These are phyloP conservation scores for Ariopsis seemanni DNA, from an alignment of 2,113 vertebrate genomes.

Conservation along the genomic window DNA sequence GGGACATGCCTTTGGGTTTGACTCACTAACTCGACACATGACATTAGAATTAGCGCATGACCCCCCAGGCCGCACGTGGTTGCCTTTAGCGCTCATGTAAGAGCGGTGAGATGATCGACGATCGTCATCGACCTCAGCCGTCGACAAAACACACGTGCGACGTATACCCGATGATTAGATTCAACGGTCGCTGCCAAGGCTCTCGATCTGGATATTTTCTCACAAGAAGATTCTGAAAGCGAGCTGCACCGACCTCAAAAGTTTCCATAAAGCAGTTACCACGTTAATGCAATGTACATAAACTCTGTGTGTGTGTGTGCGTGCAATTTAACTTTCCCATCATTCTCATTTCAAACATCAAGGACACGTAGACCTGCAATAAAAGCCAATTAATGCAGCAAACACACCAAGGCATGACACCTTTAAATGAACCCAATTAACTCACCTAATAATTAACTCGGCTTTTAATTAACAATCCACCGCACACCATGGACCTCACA, in stretches of 20 bases:
- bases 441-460: constrained; percentile 47
- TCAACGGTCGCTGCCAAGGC: constrained; percentile 4
- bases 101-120: constrained; percentile 48
- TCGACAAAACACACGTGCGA: constrained; percentile 40
- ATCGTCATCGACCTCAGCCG: constrained; percentile 41
- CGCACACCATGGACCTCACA: constrained; percentile 19
- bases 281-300: constrained; percentile 29
- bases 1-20: constrained; percentile 55
- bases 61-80: constrained; percentile 51
- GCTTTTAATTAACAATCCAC: constrained; percentile 1
- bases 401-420: constrained; percentile 58
- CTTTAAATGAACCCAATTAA: constrained; percentile 59
- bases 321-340: constrained; percentile 38
- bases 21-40: constrained; percentile 58
- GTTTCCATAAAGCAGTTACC: constrained; percentile 40
- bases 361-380: constrained; percentile 49
- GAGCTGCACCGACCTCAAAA: constrained; percentile 14
- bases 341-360: constrained; percentile 51
- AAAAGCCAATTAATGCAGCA: constrained; percentile 60
- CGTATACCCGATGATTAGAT: constrained; percentile 34
- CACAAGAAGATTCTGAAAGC: neutral
- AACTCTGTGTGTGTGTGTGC: constrained; percentile 41
- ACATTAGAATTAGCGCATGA: constrained; percentile 59
- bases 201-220: constrained; percentile 23
- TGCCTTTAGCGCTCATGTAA: constrained; percentile 40